Conservation (phyloP, 2,888 invertebrate species). For the Trissolcus brochymenae region DNA sequence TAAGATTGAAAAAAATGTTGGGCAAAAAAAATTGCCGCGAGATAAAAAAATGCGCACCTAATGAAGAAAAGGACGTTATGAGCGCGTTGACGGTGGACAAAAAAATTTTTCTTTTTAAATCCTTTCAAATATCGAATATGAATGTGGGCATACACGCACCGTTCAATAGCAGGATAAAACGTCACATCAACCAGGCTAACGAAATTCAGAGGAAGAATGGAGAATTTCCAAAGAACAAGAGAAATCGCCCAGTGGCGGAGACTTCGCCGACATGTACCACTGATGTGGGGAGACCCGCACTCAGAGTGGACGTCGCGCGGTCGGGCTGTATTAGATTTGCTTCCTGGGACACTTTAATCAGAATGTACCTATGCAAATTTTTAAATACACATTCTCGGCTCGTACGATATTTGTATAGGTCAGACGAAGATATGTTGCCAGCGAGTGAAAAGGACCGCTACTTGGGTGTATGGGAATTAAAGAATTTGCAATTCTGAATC, state of each 20-base stretch:
- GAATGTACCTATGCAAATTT: conserved; percentile 77
- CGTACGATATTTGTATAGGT: conserved; percentile 75
- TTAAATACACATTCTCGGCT: conserved; percentile 75
- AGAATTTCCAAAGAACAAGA: conserved; percentile 51
- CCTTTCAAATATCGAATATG: conserved; percentile 22
- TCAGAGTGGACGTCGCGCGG: conserved; percentile 55
- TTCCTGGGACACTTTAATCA: conserved; percentile 77
- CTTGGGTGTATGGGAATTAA: conserved; percentile 71
- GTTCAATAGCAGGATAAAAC: conserved; percentile 31
- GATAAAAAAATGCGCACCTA: too few species aligned
- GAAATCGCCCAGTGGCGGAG: conserved; percentile 48
- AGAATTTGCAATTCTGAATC: conserved; percentile 77
- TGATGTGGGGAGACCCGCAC: conserved; percentile 55
- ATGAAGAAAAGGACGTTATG: too few species aligned
- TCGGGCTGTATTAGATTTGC: conserved; percentile 74
- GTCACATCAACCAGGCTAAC: conserved; percentile 29
- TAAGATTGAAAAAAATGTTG: too few species aligned
- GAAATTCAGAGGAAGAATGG: conserved; percentile 54
- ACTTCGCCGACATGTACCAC: conserved; percentile 58
- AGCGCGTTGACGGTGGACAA: too few species aligned
- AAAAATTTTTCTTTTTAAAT: not conserved
- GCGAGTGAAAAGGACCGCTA: conserved; percentile 63
- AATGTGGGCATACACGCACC: conserved; percentile 8
- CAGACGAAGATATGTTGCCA: conserved; percentile 75
- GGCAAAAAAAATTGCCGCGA: too few species aligned